Base-by-base conservation (phyloP, 2,888 invertebrate species). In the Synanthedon andrenaeformis region DNA sequence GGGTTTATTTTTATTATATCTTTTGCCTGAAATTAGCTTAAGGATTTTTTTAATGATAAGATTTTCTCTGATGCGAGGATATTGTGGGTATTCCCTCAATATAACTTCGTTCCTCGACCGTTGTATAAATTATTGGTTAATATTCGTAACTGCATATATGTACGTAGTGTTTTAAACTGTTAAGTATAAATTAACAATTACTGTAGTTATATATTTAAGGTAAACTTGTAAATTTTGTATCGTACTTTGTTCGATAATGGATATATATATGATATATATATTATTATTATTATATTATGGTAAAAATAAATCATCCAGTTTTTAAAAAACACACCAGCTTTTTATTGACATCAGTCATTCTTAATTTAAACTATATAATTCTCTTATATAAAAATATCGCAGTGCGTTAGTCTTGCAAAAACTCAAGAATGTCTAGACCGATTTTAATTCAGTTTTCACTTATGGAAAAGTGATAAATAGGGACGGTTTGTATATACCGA, bases 201-300 rank as follows among this genome's bases (percentile, higher is more conserved):
- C 66, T 69, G 79, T 85, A 84, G 82, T 80, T 82, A 80, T 77
- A 67, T 69, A 77, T 74, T 62, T 80, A 81, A 84, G 83, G 88
- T 89, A 88, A 79, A 90, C 89, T 89, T 91, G 91, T 91, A 91
- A 89, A 91, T 91, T 91, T 91, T 91, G 91, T 91, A 91, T 90
- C 89, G 91, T 91, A 91, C 90, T 91, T 91, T 91, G 91, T 91
- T 90, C 80, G 80, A 79, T 77, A 79, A 89, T 90, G 89, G 90
- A 91, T 90, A 91, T 90, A 91, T 90, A 87, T 35, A 10, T 8
- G 6, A 35, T 35, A 35, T 35, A 35, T 35, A 35, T 35, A 35
- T 35, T 35, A 35, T 35, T 35, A 35, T 86, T 90, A 91, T 90
- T 90, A 90, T 89, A 90, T 90, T 89, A 91, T 90, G 90, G 90